Base-by-base conservation (phyloP, 35 echinoderm and acorn worm species). In the Eucidaris tribuloides region DNA sequence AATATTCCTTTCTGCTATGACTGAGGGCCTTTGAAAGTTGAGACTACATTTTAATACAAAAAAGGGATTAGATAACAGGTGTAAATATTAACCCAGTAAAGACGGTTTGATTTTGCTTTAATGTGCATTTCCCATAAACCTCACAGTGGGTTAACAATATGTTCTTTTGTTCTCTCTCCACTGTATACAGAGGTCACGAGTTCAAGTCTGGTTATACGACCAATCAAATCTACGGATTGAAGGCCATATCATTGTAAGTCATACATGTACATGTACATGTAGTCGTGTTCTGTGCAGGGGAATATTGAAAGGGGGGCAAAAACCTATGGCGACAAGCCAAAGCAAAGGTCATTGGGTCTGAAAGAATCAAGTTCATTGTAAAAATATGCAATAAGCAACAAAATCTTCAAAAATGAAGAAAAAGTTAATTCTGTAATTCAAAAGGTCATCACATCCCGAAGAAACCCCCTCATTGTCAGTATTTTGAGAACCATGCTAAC, bases 171-270 rank as follows among this genome's bases (percentile, higher is more conserved):
- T 6, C 17, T 34, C 43, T 70, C 27, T 84, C 78, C 48, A 42
- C 28, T 45, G 0, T 82, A 82, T 87, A 2, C 89, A 99, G 96
- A 97, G 96, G 57, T 99, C 96, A 76, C 85, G 96, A 77, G 93
- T 99, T 30, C 96, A 99, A 43, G 89, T 99, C 0, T 99, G 96
- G 96, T 41, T 99, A 27, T 99, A 99, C 61, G 96, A 99, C 46
- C 96, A 99, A 63, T 81, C 89, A 22, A 99, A 99, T 81, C 59
- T 99, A 23, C 89, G 96, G 78, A 86, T 99, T 57, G 96, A 99
- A 87, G 96, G 96, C 13, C 96, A 99, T 35, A 99, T 99, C 42
- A 99, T 99, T 80, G 96, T 99, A 88, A 99, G 96, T 96, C 38
- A 9, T 19, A 3, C 7, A 22, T 3, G 18, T 38, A 34, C 42